phyloP scores from a whole-genome alignment of 2,888 invertebrate species.

The Philereme transversata region DNA sequence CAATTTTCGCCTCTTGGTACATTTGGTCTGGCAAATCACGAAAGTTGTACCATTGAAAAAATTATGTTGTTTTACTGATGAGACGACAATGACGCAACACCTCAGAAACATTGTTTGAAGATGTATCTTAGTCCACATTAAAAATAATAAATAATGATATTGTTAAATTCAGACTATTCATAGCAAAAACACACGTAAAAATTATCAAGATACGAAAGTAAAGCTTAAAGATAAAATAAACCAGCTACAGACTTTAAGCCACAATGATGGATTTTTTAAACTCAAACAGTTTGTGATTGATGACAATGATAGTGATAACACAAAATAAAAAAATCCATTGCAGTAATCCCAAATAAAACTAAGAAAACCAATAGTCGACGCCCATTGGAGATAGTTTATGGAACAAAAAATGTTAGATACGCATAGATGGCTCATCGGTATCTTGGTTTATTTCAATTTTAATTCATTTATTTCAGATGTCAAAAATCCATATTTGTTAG shows the following conservation, averaged over 20 bases:
- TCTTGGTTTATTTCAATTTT: too few species aligned
- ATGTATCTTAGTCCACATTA: too few species aligned
- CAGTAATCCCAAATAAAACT: slow-evolving; percentile 17
- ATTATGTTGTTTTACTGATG: background rate
- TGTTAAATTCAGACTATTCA: too few species aligned
- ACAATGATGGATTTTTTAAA: slow-evolving; percentile 11
- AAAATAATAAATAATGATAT: too few species aligned
- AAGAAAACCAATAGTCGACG: slow-evolving; percentile 13
- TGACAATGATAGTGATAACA: slow-evolving; percentile 10
- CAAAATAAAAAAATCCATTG: slow-evolving; percentile 20
- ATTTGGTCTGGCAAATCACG: background rate
- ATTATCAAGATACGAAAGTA: slow-evolving; percentile 3
- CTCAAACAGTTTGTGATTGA: slow-evolving; percentile 21
- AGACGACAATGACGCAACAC: slow-evolving; percentile 3
- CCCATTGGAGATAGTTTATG: background rate
- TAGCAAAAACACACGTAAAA: too few species aligned
- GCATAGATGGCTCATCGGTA: too few species aligned
- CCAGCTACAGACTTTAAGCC: slow-evolving; percentile 5
- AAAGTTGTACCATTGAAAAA: slow-evolving; percentile 1
- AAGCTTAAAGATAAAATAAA: slow-evolving; percentile 10
- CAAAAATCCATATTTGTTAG: too few species aligned
- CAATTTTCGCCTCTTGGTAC: background rate
- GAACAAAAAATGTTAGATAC: background rate
- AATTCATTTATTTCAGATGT: too few species aligned
- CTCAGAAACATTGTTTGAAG: too few species aligned